Evolutionary conservation across 2,888 invertebrate species (phyloP).

Genomic region (Scelioninae gen. 1): DNA sequence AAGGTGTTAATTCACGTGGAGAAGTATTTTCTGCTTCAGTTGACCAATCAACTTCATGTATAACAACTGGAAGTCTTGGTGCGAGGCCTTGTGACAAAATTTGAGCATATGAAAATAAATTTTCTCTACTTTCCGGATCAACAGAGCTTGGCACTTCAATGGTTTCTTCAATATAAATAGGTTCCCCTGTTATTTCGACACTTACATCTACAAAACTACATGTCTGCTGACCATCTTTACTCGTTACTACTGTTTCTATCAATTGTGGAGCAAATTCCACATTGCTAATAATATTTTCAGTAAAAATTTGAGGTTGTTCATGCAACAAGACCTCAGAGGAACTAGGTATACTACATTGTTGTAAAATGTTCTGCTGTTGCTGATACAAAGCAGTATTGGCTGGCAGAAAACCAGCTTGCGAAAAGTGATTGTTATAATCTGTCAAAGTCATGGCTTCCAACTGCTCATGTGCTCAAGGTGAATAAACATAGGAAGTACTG

Average conservation of each 20-base stretch:
- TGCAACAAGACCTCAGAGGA: constrained; percentile 27
- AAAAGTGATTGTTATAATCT: constrained; percentile 75
- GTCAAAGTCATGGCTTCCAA: constrained; percentile 75
- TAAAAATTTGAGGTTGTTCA: constrained; percentile 38
- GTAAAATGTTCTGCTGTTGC: constrained; percentile 70
- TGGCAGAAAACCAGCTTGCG: constrained; percentile 78
- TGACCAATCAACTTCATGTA: not conserved
- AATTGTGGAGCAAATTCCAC: constrained; percentile 29
- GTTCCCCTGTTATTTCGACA: constrained; percentile 4
- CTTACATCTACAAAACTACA: constrained; percentile 16
- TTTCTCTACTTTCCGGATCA: constrained; percentile 70
- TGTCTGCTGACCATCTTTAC: constrained; percentile 6
- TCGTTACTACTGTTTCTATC: constrained; percentile 15
- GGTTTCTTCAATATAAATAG: constrained; percentile 6
- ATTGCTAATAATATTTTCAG: constrained; percentile 28
- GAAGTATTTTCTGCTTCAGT: not conserved
- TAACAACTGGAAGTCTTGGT: constrained; percentile 80
- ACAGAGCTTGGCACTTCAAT: constrained; percentile 20
- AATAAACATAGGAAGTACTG: constrained; percentile 78
- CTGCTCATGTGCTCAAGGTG: constrained; percentile 74
- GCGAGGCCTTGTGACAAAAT: constrained; percentile 88
- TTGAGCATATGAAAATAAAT: constrained; percentile 88
- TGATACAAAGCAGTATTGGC: constrained; percentile 70
- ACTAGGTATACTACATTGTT: constrained; percentile 57
- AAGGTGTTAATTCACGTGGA: not conserved